Evolutionary conservation across 2,888 invertebrate genomes (phyloP).

Genomic region (Tryphoninae sp.): DNA sequence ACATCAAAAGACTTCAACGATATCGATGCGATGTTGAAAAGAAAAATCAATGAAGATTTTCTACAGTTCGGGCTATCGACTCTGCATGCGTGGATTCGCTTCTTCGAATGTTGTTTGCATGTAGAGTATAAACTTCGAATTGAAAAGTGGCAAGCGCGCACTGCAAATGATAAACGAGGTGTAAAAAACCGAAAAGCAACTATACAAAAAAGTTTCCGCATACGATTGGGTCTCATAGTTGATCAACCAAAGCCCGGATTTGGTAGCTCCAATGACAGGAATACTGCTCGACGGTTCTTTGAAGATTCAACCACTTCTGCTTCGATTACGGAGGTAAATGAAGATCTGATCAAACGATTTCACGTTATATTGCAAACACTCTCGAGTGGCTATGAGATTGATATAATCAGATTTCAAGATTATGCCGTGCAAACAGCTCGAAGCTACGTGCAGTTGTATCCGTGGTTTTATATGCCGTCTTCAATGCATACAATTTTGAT

Average conservation of each 20-base stretch:
- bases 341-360: constrained; percentile 12
- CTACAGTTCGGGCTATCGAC: constrained; percentile 38
- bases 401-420: constrained; percentile 1
- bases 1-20: constrained; percentile 13
- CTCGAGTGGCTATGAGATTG: neutral
- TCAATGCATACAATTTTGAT: constrained; percentile 13
- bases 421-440: constrained; percentile 1
- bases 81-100: constrained; percentile 30
- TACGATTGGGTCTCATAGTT: constrained; percentile 32
- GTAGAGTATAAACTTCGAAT: constrained; percentile 23
- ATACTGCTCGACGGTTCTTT: constrained; percentile 28
- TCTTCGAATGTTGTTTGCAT: constrained; percentile 32
- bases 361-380: constrained; percentile 8
- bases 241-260: constrained; percentile 1
- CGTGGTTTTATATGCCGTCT: constrained; percentile 17
- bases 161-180: neutral
- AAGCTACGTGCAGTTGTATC: neutral
- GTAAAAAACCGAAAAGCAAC: constrained; percentile 1
- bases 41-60: constrained; percentile 28
- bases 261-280: no score
- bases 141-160: constrained; percentile 16
- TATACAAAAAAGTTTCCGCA: constrained; percentile 21
- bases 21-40: constrained; percentile 27
- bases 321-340: constrained; percentile 22
- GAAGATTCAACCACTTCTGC: constrained; percentile 38